Evolutionary conservation across 2,797 vertebrate species (phyloP), one percentile per base, ranked within the genome.

Genomic region (Pangasius mekongensis): DNA sequence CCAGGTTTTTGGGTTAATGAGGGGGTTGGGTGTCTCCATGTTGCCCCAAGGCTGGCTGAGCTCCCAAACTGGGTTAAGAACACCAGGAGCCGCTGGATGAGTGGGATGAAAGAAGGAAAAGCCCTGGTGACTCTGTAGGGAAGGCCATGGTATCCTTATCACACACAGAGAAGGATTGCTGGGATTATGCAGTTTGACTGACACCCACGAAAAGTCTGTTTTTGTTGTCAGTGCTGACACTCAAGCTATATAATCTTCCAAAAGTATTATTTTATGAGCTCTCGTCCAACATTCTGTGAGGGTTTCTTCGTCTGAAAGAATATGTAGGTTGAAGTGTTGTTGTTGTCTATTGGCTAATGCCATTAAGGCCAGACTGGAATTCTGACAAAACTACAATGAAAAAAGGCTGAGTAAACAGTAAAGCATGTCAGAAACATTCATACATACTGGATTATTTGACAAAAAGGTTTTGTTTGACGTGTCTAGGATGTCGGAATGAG

Each of bases 1-100:
- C 86, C 85, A 90, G 76, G 83, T 54, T 83, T 91, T 91, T 89
- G 87, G 91, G 88, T 88, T 88, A 91, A 88, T 84, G 83, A 66
- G 91, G 71, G 60, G 60, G 67, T 76, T 83, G 58, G 85, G 54
- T 58, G 88, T 90, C 86, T 91, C 91, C 84, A 69, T 86, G 83
- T 89, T 87, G 85, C 87, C 93, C 91, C 7, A 39, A 92, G 94
- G 92, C 93, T 93, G 94, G 92, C 93, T 93, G 89, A 89, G 87
- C 90, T 90, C 91, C 90, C 92, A 77, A 84, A 58, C 91, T 91
- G 92, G 91, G 78, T 86, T 91, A 85, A 84, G 81, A 82, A 66
- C 88, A 89, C 83, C 60, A 71, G 47, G 43, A 24, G 62, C 82
- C 69, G 62, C 76, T 43, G 77, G 71, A 88, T 78, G n/a, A 43